Percentiles rank a stretch among this genome's conserved stretches.
phyloP scores from a whole-genome alignment of 1,140 invertebrate species.

The Anastrepha obliqua region DNA sequence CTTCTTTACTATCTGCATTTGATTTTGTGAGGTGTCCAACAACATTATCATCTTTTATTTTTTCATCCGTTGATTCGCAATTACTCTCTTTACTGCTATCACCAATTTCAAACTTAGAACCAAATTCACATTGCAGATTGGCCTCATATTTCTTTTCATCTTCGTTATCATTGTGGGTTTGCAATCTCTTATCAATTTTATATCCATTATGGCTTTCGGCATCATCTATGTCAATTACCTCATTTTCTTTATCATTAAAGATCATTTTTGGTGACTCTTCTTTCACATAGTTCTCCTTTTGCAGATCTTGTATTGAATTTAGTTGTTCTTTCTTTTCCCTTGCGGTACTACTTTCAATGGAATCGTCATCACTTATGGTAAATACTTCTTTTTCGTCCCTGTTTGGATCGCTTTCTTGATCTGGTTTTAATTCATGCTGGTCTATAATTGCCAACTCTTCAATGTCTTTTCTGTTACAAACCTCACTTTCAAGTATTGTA shows the following conservation, averaged over 20 bases:
- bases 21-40: neutral
- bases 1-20: neutral
- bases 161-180: neutral
- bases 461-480: neutral
- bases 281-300: neutral
- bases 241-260: neutral
- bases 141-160: neutral
- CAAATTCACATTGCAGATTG: too few species aligned
- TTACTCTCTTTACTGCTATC: neutral
- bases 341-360: neutral
- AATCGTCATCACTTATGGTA: neutral
- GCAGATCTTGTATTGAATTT: neutral
- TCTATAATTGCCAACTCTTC: neutral
- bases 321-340: neutral
- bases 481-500: neutral
- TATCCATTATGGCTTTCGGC: neutral
- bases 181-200: neutral
- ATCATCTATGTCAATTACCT: neutral
- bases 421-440: neutral
- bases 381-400: neutral
- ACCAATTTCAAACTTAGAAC: neutral
- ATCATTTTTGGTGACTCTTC: constrained; percentile 20
- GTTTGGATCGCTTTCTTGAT: neutral
- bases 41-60: neutral
- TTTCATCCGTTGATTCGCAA: neutral